Percentiles rank a stretch among this genome's conserved stretches.
phyloP scores from a whole-genome alignment of 2,113 vertebrate genomes.

The Epinephelus fuscoguttatus region DNA sequence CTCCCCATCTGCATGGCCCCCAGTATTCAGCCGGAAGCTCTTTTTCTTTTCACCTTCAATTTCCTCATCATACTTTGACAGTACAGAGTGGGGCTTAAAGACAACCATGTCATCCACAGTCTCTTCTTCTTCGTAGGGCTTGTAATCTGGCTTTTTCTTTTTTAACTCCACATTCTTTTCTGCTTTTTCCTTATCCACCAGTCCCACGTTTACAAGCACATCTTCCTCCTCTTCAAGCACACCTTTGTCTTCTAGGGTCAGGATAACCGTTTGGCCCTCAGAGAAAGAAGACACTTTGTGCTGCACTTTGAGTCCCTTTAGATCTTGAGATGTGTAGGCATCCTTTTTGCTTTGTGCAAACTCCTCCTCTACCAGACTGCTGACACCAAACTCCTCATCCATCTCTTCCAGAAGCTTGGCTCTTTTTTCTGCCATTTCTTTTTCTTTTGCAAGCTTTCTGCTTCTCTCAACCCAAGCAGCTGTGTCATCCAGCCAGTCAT shows the following conservation, averaged over 20 bases:
- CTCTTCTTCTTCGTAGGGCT: conserved; percentile 91
- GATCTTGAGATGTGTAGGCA: conserved; percentile 86
- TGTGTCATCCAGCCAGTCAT: conserved; percentile 93
- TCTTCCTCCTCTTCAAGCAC: conserved; percentile 90
- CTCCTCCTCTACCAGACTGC: conserved; percentile 92
- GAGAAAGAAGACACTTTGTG: conserved; percentile 90
- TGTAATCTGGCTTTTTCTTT: conserved; percentile 92
- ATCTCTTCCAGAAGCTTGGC: conserved; percentile 94
- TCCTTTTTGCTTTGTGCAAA: conserved; percentile 87
- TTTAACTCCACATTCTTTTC: conserved; percentile 92
- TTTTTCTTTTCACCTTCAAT: conserved; percentile 92
- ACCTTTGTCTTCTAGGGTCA: conserved; percentile 94
- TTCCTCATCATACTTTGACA: conserved; percentile 93
- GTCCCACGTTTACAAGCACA: conserved; percentile 89
- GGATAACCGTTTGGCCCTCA: conserved; percentile 90
- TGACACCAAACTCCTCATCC: conserved; percentile 95
- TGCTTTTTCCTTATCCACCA: conserved; percentile 91
- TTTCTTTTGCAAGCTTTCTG: conserved; percentile 90
- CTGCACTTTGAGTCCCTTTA: conserved; percentile 93
- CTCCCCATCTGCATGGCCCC: conserved; percentile 86
- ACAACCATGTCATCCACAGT: conserved; percentile 89
- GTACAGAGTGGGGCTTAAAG: conserved; percentile 83
- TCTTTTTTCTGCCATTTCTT: conserved; percentile 93
- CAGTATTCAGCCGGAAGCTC: conserved; percentile 87
- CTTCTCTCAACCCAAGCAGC: conserved; percentile 92